Conservation (phyloP, 2,797 vertebrate species). For the Vireo griseus region DNA sequence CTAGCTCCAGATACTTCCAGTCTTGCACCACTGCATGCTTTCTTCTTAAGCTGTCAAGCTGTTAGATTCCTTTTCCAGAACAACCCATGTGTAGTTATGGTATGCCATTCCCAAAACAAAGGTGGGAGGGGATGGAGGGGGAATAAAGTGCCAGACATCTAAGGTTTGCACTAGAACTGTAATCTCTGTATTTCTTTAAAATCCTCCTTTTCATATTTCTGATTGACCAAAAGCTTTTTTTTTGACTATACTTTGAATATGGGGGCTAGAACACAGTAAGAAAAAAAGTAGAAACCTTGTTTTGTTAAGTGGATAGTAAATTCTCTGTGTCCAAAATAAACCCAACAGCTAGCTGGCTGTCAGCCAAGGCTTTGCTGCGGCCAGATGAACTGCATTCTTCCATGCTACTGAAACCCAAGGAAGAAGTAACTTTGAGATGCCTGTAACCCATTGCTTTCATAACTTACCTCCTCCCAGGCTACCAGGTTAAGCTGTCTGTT, state of each 20-base stretch:
- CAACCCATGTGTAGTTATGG: neutral
- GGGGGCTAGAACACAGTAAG: neutral
- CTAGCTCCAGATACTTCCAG: neutral
- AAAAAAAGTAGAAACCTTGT: neutral
- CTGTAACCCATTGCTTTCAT: conserved; percentile 7
- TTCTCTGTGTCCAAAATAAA: neutral
- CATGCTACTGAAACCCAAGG: neutral
- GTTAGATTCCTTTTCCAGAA: neutral
- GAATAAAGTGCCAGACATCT: neutral
- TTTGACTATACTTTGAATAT: neutral
- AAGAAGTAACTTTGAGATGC: neutral
- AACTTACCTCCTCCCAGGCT: neutral
- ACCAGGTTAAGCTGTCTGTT: neutral
- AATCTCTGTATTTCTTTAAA: neutral
- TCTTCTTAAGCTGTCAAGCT: neutral
- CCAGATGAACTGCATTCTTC: conserved; percentile 8
- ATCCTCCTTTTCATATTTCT: neutral
- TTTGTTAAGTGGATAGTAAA: neutral
- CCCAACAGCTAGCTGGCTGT: neutral
- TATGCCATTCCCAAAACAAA: neutral
- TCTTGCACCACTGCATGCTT: neutral
- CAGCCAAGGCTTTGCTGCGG: neutral
- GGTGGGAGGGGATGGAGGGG: neutral
- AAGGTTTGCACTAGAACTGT: neutral
- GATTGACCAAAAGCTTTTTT: neutral